Conservation (phyloP, 1,140 invertebrate genomes). For the Drosophila insularis region DNA sequence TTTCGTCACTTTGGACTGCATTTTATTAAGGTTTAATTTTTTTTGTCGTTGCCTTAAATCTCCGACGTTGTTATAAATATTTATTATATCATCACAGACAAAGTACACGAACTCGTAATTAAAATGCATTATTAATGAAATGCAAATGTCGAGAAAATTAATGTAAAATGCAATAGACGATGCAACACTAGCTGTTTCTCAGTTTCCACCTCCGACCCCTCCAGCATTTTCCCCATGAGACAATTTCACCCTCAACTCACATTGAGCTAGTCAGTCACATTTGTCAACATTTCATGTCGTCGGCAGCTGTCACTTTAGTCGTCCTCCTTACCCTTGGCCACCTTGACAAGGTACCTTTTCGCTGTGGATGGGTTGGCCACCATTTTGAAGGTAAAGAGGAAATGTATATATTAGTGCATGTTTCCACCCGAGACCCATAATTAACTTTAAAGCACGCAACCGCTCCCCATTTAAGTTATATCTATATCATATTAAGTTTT, state of each 20-base stretch:
- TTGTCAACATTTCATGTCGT: background rate
- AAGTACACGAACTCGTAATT: slow-evolving; percentile 46
- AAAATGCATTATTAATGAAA: slow-evolving; percentile 64
- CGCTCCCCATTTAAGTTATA: background rate
- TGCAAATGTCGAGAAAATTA: slow-evolving; percentile 52
- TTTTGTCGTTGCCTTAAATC: slow-evolving; percentile 16
- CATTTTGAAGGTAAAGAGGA: background rate
- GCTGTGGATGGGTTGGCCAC: background rate
- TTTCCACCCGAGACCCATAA: background rate
- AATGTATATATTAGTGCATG: background rate
- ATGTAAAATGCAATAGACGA: slow-evolving; percentile 32
- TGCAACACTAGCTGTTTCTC: background rate
- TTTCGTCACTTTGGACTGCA: too few species aligned
- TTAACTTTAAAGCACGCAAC: background rate
- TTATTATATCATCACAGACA: slow-evolving; percentile 56
- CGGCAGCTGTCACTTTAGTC: background rate
- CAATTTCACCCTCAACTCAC: background rate
- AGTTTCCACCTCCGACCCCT: background rate
- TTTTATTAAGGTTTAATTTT: background rate
- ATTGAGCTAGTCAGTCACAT: background rate
- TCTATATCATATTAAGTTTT: background rate
- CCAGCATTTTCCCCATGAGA: background rate
- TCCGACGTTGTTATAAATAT: slow-evolving; percentile 49
- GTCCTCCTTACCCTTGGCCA: background rate
- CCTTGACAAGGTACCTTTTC: background rate